Conservation (phyloP, 1,140 invertebrate genomes). For the Caenorhabditis inopinata region DNA sequence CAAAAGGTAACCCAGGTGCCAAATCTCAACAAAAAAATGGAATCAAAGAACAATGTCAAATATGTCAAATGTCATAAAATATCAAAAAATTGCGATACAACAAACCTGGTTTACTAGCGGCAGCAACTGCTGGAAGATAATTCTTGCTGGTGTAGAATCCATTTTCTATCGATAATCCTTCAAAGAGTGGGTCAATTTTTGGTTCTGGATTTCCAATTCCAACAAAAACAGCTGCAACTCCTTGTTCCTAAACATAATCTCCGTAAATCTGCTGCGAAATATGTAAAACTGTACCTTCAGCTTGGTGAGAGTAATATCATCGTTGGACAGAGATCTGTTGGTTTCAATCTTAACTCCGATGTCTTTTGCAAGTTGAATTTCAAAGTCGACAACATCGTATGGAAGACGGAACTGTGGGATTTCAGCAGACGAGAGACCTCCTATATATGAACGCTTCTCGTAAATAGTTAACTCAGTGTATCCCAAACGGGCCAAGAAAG, state of each 20-base stretch:
- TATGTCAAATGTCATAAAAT: too few relatives aligned
- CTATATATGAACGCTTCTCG: conserved; percentile 82
- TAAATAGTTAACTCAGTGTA: conserved; percentile 88
- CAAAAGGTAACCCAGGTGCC: too few relatives aligned
- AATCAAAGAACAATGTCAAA: too few relatives aligned
- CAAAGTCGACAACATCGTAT: conserved; percentile 86
- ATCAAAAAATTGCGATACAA: too few relatives aligned
- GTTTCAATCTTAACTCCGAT: conserved; percentile 79
- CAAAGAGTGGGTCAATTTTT: conserved; percentile 79
- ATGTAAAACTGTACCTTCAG: too few relatives aligned
- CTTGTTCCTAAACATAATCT: conserved; percentile 71
- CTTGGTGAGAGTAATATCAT: conserved; percentile 68
- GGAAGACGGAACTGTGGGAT: conserved; percentile 95
- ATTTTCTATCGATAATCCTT: conserved; percentile 76
- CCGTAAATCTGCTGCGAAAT: neutral
- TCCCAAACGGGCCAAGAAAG: conserved; percentile 86
- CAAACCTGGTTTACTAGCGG: conserved; percentile 81
- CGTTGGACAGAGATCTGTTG: conserved; percentile 63
- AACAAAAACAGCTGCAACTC: conserved; percentile 78
- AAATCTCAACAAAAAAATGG: too few relatives aligned
- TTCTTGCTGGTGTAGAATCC: conserved; percentile 94
- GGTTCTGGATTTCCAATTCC: conserved; percentile 91
- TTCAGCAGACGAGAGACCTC: conserved; percentile 87
- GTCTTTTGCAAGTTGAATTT: conserved; percentile 85
- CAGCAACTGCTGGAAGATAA: conserved; percentile 83